Evolutionary conservation across 2,113 vertebrate genomes (phyloP).

Genomic region (Pluvianellus socialis): DNA sequence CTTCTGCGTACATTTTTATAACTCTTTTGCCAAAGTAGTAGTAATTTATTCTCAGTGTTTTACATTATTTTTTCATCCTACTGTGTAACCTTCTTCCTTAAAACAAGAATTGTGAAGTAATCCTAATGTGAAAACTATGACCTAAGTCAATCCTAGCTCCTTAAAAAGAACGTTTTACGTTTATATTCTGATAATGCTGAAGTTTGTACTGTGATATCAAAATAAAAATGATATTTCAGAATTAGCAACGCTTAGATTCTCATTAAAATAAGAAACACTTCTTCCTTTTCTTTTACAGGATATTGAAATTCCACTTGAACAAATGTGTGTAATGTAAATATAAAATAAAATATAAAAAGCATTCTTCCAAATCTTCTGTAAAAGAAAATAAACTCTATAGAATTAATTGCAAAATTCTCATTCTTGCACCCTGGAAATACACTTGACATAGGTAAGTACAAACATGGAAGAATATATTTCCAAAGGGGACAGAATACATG

Average conservation of each 20-base stretch:
- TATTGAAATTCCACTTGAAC: neutral
- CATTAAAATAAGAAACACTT: neutral
- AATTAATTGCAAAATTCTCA: neutral
- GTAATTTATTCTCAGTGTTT: neutral
- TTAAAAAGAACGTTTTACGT: neutral
- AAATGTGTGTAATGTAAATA: neutral
- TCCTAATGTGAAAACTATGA: neutral
- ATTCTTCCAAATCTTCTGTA: neutral
- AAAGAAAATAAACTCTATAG: neutral
- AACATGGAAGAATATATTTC: conserved; percentile 4
- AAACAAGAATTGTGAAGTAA: neutral
- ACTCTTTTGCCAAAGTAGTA: neutral
- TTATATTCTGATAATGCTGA: neutral
- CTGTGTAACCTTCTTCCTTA: neutral
- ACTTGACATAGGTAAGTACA: conserved; percentile 9
- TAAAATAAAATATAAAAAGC: neutral
- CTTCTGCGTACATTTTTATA: neutral
- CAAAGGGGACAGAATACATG: conserved; percentile 13
- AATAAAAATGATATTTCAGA: neutral
- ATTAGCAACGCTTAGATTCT: neutral
- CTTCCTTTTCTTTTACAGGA: conserved; percentile 7
- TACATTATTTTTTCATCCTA: neutral
- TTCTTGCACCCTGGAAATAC: neutral
- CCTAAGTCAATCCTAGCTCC: neutral
- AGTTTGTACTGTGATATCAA: neutral